Evolutionary conservation across 1,140 invertebrate species (phyloP).

Genomic region (Hestina assimilis): DNA sequence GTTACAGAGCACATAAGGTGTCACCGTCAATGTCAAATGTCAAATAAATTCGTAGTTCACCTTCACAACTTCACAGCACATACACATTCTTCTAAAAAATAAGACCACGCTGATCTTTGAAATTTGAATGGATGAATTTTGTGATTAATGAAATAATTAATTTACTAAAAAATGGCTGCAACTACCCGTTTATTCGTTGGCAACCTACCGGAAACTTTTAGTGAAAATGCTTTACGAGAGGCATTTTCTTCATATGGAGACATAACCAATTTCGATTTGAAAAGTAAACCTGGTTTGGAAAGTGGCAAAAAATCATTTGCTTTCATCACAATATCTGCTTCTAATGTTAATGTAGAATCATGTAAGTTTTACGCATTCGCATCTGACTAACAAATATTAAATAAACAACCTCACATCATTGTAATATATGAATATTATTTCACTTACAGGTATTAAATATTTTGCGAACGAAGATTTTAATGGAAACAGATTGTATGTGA

Average conservation of each 20-base stretch:
- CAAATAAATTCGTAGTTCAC: no score
- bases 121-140: no score
- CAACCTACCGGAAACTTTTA: conserved; percentile 52
- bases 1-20: no score
- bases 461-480: conserved; percentile 52
- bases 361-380: conserved; percentile 62
- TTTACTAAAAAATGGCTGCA: conserved; percentile 3
- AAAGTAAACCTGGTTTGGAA: conserved; percentile 46
- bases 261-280: conserved; percentile 59
- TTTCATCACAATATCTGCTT: conserved; percentile 53
- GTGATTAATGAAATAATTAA: no score
- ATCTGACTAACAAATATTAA: no score
- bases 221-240: conserved; percentile 39
- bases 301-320: conserved; percentile 59
- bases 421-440: no score
- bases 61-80: no score
- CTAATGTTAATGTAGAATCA: conserved; percentile 55
- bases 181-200: conserved; percentile 62
- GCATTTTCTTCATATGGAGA: conserved; percentile 59
- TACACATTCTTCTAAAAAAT: no score
- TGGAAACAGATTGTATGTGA: conserved; percentile 58
- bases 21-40: no score
- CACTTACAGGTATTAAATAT: conserved; percentile 56
- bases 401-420: no score
- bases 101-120: no score